Conservation (phyloP, 1,140 invertebrate genomes). For the Drosophila erecta region DNA sequence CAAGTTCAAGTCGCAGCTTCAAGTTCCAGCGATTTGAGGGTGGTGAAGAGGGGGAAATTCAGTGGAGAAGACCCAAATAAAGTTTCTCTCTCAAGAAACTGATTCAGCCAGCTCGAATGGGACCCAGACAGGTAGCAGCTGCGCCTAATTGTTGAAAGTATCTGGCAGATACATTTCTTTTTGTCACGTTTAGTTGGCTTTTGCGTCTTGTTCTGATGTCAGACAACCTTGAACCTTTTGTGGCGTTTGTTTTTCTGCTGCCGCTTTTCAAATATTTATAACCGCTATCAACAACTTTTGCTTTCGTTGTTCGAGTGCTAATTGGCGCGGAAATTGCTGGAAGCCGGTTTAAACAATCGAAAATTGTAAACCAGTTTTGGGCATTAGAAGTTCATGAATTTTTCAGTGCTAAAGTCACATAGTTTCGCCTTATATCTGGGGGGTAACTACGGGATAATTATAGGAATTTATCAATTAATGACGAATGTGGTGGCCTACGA, state of each 20-base stretch:
- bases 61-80: conserved; percentile 16
- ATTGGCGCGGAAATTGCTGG: conserved; percentile 73
- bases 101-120: conserved; percentile 1
- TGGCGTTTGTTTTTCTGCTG: conserved; percentile 24
- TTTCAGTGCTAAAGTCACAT: conserved; percentile 53
- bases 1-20: conserved; percentile 48
- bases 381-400: conserved; percentile 54
- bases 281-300: conserved; percentile 74
- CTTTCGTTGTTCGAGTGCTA: conserved; percentile 70
- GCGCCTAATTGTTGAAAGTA: conserved; percentile 75
- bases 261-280: conserved; percentile 59
- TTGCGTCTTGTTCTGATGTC: conserved; percentile 57
- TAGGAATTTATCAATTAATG: conserved; percentile 31
- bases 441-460: conserved; percentile 11
- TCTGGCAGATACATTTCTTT: conserved; percentile 79
- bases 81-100: conserved; percentile 38
- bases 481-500: background rate
- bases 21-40: conserved; percentile 37
- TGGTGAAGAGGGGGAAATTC: conserved; percentile 19
- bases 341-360: conserved; percentile 58
- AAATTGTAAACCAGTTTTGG: conserved; percentile 54
- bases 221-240: conserved; percentile 80
- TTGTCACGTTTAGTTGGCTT: conserved; percentile 72
- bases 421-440: conserved; percentile 14
- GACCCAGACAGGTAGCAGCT: conserved; percentile 69